Evolutionary conservation across 2,113 vertebrate genomes (phyloP).

Genomic region (Motacilla alba): DNA sequence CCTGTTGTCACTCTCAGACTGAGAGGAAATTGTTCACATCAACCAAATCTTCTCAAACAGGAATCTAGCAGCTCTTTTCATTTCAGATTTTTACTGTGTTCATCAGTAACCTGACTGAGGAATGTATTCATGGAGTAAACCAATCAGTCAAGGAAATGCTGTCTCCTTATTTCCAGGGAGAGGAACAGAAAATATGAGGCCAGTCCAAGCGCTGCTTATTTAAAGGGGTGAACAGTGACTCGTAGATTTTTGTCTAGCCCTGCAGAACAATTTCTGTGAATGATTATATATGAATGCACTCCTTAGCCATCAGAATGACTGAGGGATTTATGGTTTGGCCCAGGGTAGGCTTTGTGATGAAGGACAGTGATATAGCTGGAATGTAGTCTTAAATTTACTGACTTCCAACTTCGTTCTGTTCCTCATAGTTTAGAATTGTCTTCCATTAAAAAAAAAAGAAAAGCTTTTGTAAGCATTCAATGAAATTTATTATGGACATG

Average conservation of each 20-base stretch:
- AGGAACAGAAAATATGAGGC: not conserved
- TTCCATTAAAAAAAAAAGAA: not conserved
- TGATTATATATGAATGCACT: not conserved
- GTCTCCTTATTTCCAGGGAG: not conserved
- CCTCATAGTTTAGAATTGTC: not conserved
- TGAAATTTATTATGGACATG: not conserved
- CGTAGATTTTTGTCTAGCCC: not conserved
- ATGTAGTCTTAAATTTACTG: not conserved
- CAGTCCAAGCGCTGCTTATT: not conserved
- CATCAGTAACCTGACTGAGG: not conserved
- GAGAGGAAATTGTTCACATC: slow-evolving; percentile 30
- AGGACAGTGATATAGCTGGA: not conserved
- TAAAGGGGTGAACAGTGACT: not conserved
- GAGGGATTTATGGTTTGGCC: not conserved
- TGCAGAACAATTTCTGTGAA: not conserved
- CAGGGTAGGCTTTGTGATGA: not conserved
- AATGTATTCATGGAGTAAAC: not conserved
- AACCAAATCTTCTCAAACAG: not conserved
- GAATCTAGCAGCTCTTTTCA: not conserved
- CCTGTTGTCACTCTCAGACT: slow-evolving; percentile 14
- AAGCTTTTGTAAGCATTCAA: not conserved
- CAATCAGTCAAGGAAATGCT: not conserved
- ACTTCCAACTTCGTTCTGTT: not conserved
- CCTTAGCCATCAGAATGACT: not conserved
- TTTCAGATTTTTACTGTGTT: not conserved